phyloP scores from a whole-genome alignment of 35 echinoderm and acorn worm species.

The Lytechinus pictus region DNA sequence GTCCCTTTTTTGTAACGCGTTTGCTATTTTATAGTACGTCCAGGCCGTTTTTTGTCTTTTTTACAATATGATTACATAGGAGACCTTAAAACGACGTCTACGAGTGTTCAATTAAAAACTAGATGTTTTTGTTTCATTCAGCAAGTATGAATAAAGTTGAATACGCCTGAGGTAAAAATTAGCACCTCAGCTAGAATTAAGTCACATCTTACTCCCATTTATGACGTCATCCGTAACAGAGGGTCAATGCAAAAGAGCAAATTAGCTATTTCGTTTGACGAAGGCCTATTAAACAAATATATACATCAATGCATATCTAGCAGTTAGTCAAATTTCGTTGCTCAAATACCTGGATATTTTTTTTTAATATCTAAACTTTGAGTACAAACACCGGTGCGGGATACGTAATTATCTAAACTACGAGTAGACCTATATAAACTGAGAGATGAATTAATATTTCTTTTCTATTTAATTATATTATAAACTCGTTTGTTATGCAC shows the following conservation, averaged over 20 bases:
- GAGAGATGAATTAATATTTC: too few relatives aligned
- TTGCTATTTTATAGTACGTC: too few relatives aligned
- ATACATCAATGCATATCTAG: background rate
- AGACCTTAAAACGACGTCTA: background rate
- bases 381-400: too few relatives aligned
- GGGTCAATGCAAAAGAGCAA: background rate
- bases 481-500: too few relatives aligned
- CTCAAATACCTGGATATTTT: too few relatives aligned
- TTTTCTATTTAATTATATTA: too few relatives aligned
- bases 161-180: background rate
- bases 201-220: background rate
- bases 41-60: too few relatives aligned
- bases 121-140: background rate
- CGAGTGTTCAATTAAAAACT: background rate
- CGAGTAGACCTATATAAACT: too few relatives aligned
- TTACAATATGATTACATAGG: background rate
- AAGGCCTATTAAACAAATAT: background rate
- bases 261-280: background rate
- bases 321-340: too few relatives aligned
- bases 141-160: background rate
- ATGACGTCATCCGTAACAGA: background rate
- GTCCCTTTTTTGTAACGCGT: too few relatives aligned
- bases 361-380: too few relatives aligned
- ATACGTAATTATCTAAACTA: too few relatives aligned
- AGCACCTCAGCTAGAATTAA: background rate